These are phyloP conservation scores for Rhincodon typus DNA, from an alignment of 2,797 vertebrate genomes.

Conservation along the genomic window DNA sequence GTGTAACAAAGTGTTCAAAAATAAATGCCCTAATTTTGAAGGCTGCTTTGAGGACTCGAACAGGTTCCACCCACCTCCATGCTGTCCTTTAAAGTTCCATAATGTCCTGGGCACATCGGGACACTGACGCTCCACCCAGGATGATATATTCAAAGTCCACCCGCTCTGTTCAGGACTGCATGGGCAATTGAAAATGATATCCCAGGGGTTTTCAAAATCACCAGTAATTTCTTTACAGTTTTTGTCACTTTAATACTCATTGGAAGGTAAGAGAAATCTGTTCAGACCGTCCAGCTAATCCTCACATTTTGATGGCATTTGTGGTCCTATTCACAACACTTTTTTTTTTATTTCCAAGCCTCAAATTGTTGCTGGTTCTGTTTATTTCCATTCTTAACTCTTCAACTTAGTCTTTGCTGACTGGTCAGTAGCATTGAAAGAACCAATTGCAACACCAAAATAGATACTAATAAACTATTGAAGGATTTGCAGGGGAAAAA, in stretches of 20 bases:
- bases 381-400: neutral
- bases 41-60: too few relatives aligned
- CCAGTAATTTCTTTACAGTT: neutral
- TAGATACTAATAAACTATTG: neutral
- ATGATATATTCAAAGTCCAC: neutral
- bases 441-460: neutral
- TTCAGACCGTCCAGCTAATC: neutral
- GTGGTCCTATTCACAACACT: neutral
- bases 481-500: neutral
- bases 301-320: neutral
- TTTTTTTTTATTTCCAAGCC: neutral
- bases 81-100: too few relatives aligned
- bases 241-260: neutral
- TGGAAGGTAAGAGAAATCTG: neutral
- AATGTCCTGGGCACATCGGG: too few relatives aligned
- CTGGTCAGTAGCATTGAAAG: neutral
- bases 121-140: too few relatives aligned
- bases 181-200: neutral
- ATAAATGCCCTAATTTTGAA: too few relatives aligned
- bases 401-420: neutral
- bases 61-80: too few relatives aligned
- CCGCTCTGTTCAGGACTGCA: neutral
- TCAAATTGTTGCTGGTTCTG: neutral
- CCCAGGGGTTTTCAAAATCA: neutral
- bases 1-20: too few relatives aligned